These are phyloP conservation scores for Miichthys miiuy DNA, from an alignment of 2,797 vertebrate genomes.

Conservation along the genomic window DNA sequence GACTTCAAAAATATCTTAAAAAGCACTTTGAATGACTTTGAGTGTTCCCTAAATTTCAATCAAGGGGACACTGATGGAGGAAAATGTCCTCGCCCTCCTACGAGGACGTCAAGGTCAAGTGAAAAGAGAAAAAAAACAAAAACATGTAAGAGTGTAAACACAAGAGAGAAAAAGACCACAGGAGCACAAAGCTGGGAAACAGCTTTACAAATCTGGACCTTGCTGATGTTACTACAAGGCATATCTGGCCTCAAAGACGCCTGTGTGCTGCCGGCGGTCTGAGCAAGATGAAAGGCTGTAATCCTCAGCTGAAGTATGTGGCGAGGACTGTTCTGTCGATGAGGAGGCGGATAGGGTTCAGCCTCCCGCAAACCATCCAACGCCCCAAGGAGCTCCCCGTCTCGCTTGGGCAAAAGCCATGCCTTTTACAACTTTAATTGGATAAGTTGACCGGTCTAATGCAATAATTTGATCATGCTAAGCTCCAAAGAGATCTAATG, in stretches of 20 bases:
- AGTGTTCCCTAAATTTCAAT: constrained; percentile 4
- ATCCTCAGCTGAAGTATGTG: constrained; percentile 72
- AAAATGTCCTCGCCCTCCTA: constrained; percentile 18
- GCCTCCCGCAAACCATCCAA: constrained; percentile 50
- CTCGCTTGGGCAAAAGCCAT: constrained; percentile 55
- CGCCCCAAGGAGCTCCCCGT: constrained; percentile 59
- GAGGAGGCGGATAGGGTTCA: constrained; percentile 61
- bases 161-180: constrained; percentile 45
- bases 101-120: constrained; percentile 6
- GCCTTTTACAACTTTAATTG: constrained; percentile 79
- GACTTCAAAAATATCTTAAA: constrained; percentile 3
- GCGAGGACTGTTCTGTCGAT: constrained; percentile 58
- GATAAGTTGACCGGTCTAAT: constrained; percentile 78
- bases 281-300: constrained; percentile 75
- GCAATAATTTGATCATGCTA: constrained; percentile 82
- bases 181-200: constrained; percentile 52
- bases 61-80: background rate
- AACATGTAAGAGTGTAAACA: constrained; percentile 1
- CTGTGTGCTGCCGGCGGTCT: constrained; percentile 66
- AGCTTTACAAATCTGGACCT: constrained; percentile 56
- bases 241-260: constrained; percentile 70
- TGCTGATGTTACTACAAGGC: constrained; percentile 68
- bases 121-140: constrained; percentile 4
- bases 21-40: constrained; percentile 5
- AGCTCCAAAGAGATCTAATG: constrained; percentile 74